Conservation (phyloP, 1,140 invertebrate species). For the Panagrolaimus sp. region DNA sequence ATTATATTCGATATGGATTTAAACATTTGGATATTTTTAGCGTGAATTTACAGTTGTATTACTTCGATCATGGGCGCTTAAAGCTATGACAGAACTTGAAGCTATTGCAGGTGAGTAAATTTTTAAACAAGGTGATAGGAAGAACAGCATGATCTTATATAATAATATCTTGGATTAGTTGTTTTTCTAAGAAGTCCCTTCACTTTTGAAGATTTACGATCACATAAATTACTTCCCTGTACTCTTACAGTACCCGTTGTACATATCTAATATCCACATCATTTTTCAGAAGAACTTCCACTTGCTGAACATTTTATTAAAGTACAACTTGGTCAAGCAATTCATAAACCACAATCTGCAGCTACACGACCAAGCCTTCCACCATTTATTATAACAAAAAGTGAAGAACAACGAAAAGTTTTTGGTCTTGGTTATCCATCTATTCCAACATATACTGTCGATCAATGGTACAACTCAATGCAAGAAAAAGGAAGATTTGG, state of each 20-base stretch:
- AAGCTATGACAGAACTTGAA: slow-evolving; percentile 72
- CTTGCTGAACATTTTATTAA: slow-evolving; percentile 45
- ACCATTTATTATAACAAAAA: slow-evolving; percentile 82
- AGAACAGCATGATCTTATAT: too few species aligned
- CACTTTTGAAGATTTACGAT: too few species aligned
- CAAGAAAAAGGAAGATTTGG: slow-evolving; percentile 70
- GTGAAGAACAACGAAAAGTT: slow-evolving; percentile 81
- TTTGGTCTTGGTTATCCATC: slow-evolving; percentile 89
- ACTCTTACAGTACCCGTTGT: too few species aligned
- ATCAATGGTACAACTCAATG: slow-evolving; percentile 89
- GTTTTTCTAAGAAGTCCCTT: too few species aligned
- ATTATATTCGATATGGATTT: neutral
- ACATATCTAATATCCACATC: too few species aligned
- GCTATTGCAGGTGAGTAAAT: slow-evolving; percentile 58
- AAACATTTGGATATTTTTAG: slow-evolving; percentile 31
- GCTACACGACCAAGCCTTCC: neutral
- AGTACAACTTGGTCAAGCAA: slow-evolving; percentile 15
- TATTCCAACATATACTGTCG: slow-evolving; percentile 79
- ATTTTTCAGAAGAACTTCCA: slow-evolving; percentile 48
- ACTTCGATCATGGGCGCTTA: slow-evolving; percentile 44
- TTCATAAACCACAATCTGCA: slow-evolving; percentile 7
- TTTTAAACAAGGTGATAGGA: too few species aligned
- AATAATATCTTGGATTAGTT: too few species aligned
- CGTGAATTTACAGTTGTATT: slow-evolving; percentile 25
- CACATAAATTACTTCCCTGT: too few species aligned